Evolutionary conservation across 2,113 vertebrate genomes (phyloP), one percentile per base, ranked within the genome.

Genomic region (Lanius collurio): DNA sequence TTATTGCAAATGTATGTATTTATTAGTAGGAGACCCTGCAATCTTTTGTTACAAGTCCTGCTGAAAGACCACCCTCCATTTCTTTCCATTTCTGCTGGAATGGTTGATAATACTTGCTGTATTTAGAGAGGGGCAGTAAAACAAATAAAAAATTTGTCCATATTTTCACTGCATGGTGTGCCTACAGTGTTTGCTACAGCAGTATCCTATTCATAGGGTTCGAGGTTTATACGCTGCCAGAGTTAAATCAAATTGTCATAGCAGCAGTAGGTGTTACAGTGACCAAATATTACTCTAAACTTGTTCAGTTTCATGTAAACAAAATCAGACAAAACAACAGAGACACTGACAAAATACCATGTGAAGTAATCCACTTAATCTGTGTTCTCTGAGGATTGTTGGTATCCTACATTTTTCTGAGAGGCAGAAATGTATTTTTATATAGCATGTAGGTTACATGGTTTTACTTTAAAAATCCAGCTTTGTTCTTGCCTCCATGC

Each of bases 71-170:
- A 44, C 35, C 20, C 46, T 79, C 18, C 28, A 22, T 10, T 55
- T 91, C 31, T 68, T 76, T 26, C 41, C 9, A 26, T 65, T 77
- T 93, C 53, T 86, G 17, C 41, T 83, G 23, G 21, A 64, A 49
- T 33, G 9, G 33, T 81, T 77, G 47, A 60, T 77, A 83, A 37
- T 0, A 1, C 26, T 24, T 0, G 0, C 8, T 85, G 7, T 49
- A 19, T 83, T 86, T 85, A 10, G 39, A 39, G 37, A 6, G 8
- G 2, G 64, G 24, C 26, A 33, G 28, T 53, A 65, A 60, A 87
- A 15, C 8, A 83, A 64, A 15, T 23, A 24, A 44, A 79, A 87
- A 68, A 44, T 27, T 17, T n/a, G 9, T 23, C 16, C 3, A 0
- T 53, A 16, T 57, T 94, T 88, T 78, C n/a, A 44, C 37, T 70